These are phyloP conservation scores for Busseola fusca DNA, from an alignment of 2,888 invertebrate species.

Conservation along the genomic window DNA sequence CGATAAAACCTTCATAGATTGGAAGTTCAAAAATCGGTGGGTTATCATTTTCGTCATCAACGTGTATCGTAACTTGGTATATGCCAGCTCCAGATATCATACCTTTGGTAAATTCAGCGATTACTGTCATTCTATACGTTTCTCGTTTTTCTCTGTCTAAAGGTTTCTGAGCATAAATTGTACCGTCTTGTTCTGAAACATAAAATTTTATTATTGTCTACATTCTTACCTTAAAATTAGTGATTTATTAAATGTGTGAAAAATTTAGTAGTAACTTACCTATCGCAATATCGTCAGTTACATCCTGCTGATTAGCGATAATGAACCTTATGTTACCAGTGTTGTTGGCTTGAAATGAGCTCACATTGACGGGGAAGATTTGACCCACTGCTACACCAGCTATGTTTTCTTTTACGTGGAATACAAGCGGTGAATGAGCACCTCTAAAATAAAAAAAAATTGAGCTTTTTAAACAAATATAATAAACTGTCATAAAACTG, in stretches of 20 bases:
- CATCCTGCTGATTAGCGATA: slow-evolving; percentile 95
- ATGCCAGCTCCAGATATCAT: slow-evolving; percentile 92
- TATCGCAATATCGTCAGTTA: slow-evolving; percentile 93
- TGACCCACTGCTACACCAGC: slow-evolving; percentile 93
- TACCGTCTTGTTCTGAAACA: slow-evolving; percentile 90
- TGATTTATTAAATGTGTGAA: neutral
- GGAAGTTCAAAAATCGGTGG: slow-evolving; percentile 93
- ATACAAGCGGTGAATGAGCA: slow-evolving; percentile 92
- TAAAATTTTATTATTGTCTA: neutral
- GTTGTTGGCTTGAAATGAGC: slow-evolving; percentile 71
- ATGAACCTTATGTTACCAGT: slow-evolving; percentile 91
- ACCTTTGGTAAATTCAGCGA: slow-evolving; percentile 93
- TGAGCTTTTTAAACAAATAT: neutral
- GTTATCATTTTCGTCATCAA: slow-evolving; percentile 96
- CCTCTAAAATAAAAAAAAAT: slow-evolving; percentile 85
- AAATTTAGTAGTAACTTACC: slow-evolving; percentile 78
- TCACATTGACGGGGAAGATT: slow-evolving; percentile 89
- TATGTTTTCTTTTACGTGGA: slow-evolving; percentile 93
- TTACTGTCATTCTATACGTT: slow-evolving; percentile 93
- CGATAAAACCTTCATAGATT: slow-evolving; percentile 93
- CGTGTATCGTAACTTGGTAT: slow-evolving; percentile 93
- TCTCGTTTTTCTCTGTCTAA: slow-evolving; percentile 93
- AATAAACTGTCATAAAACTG: neutral
- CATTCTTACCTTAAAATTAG: neutral
- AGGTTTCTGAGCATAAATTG: slow-evolving; percentile 93